Evolutionary conservation across 92 coral and sea anemone species (phyloP).

Genomic region (Virgularia gustaviana): DNA sequence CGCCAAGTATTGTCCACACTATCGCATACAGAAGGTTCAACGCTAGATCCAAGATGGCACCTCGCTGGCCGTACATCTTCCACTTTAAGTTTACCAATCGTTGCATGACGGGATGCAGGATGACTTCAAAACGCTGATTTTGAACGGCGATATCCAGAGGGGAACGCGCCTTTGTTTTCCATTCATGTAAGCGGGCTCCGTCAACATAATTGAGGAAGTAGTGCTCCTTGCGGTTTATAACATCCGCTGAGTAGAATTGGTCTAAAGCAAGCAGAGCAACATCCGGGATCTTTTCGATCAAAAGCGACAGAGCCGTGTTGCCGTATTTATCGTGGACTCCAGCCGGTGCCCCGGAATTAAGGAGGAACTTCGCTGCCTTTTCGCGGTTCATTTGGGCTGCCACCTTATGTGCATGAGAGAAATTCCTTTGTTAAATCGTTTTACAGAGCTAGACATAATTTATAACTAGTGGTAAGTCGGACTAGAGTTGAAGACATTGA

Average conservation of each 20-base stretch:
- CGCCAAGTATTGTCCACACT: slow-evolving; percentile 50
- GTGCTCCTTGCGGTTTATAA: slow-evolving; percentile 50
- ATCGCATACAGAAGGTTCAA: slow-evolving; percentile 51
- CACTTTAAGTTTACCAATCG: slow-evolving; percentile 61
- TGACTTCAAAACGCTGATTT: slow-evolving; percentile 51
- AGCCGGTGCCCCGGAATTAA: slow-evolving; percentile 56
- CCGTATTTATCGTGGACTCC: slow-evolving; percentile 57
- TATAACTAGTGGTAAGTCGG: too few species aligned
- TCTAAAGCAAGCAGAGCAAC: slow-evolving; percentile 59
- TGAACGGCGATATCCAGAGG: too few species aligned
- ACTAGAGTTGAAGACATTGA: too few species aligned
- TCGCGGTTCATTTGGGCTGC: too few species aligned
- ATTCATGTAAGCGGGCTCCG: too few species aligned
- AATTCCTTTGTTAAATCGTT: too few species aligned
- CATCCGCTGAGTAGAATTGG: slow-evolving; percentile 53
- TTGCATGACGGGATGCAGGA: slow-evolving; percentile 64
- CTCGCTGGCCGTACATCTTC: slow-evolving; percentile 43
- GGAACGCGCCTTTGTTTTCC: too few species aligned
- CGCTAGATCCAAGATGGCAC: slow-evolving; percentile 40
- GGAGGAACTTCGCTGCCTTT: slow-evolving; percentile 44
- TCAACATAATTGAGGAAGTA: slow-evolving; percentile 56
- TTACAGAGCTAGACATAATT: too few species aligned
- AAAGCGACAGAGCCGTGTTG: slow-evolving; percentile 40
- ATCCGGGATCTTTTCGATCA: slow-evolving; percentile 54
- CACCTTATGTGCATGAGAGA: too few species aligned